Base-by-base conservation (phyloP, 2,888 invertebrate genomes). In the Chymomyza procnemis region DNA sequence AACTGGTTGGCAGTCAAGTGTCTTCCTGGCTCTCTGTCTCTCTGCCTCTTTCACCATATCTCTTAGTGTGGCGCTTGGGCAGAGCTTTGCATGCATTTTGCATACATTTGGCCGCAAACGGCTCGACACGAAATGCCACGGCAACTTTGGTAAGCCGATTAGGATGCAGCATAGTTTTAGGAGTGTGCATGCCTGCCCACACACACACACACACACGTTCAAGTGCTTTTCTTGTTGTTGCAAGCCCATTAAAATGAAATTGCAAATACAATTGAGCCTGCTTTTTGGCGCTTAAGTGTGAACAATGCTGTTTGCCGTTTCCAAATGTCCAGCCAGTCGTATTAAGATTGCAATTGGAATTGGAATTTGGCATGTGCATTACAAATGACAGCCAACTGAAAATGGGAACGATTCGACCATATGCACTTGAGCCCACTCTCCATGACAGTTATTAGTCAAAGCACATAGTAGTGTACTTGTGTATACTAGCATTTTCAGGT, bases 81-180 rank as follows among this genome's bases (percentile, higher is more conserved):
- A 34, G 18, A 48, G 58, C 60, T 61, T 61, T 64, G 22, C 65
- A 67, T 75, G 68, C 73, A 75, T 70, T 78, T 73, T 68, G 73
- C 73, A 72, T 82, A 74, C 70, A 84, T 71, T 80, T 76, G 61
- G 69, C 71, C 59, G 60, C n/a, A 59, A 16, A 55, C 52, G 58
- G 54, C 48, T 41, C 52, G 57, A 54, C 54, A 46, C 34, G 34
- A 69, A 54, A 67, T 41, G 34, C 52, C 72, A 73, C 68, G 73
- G 71, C 71, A 76, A 75, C 75, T 78, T 73, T 71, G 57, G 68
- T 85, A 85, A 85, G 77, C 82, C 78, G 81, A 74, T 85, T 85
- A 81, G 56, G 64, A 58, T 64, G 58, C 58, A 59, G 34, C 34
- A 12, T 41, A 41, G 34, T 12, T 41, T 12, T 26, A 14, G 57